Base-by-base conservation (phyloP, 2,888 invertebrate species). In the Drosophila paracracens region DNA sequence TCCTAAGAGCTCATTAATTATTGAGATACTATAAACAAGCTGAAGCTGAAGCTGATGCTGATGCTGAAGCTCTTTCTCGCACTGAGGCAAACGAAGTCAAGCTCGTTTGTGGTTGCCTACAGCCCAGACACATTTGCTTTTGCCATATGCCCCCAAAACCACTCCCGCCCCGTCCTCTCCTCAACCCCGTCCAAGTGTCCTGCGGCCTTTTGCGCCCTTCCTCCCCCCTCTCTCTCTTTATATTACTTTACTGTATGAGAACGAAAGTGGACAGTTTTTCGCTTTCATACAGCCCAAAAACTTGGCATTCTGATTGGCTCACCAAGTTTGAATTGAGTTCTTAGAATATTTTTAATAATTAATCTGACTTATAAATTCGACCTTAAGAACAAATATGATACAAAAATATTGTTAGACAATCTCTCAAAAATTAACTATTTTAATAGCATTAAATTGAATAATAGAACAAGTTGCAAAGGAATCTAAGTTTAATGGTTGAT, bases 1-100 rank as follows among this genome's bases (percentile, higher is more conserved):
- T 88, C 89, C 90, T 89, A 88, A 88, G 82, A 91, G 83, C 91
- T 91, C 91, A 90, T 91, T 91, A 91, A 91, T 91, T 91, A 91
- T 91, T 91, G 89, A 91, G 86, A 83, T 82, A 88, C 89, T 85
- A 91, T 90, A 91, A 85, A 91, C 87, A 81, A 82, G 78, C 83
- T 72, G 83, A 74, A 40, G 35, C 62, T 48, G 53, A 54, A 18
- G 46, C 64, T 52, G 58, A 56, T 18, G 51, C 53, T 56, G 56
- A 13, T 11, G 73, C 74, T 63, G 68, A n/a, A 68, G 69, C 48
- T 43, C 53, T 56, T 54, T 58, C 57, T 52, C 61, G 38, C 61
- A 51, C 62, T 70, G 54, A 64, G 66, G 71, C 75, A 85, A 88
- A 88, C 81, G 83, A 88, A 84, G 83, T 85, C 83, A 89, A 82